These are phyloP conservation scores for Platichthys stellatus DNA, from an alignment of 2,113 vertebrate species.

Conservation along the genomic window DNA sequence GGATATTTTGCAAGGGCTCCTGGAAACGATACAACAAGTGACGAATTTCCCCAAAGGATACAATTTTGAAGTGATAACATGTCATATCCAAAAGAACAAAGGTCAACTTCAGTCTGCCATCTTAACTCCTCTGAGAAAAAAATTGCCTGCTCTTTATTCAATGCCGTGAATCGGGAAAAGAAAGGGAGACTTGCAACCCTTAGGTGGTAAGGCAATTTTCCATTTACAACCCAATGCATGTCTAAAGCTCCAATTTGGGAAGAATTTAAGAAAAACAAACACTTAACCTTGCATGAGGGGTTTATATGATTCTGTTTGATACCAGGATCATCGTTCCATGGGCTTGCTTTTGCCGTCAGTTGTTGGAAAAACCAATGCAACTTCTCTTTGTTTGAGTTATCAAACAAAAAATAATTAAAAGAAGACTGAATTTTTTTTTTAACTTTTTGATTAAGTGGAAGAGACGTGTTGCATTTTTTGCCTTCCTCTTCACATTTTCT, in stretches of 20 bases:
- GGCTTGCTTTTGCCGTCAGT: not conserved
- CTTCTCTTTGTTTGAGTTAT: not conserved
- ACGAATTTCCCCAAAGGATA: not conserved
- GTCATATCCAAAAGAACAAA: not conserved
- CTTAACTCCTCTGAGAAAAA: no score
- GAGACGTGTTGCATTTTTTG: not conserved
- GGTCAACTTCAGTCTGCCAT: not conserved
- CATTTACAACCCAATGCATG: no score
- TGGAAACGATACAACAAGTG: no score
- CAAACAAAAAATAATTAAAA: not conserved
- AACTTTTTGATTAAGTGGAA: not conserved
- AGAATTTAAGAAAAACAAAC: no score
- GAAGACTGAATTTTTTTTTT: not conserved
- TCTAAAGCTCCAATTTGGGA: no score
- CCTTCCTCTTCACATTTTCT: not conserved
- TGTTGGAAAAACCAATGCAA: not conserved
- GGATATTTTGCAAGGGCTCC: not conserved
- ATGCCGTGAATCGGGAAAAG: no score
- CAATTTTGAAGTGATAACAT: not conserved
- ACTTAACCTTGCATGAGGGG: not conserved
- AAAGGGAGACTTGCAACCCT: no score
- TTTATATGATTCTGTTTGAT: constrained; percentile 2
- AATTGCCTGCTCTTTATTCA: no score
- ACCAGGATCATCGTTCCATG: not conserved
- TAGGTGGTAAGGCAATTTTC: no score